phyloP scores from a whole-genome alignment of 2,797 vertebrate species.

The Myripristis murdjan region DNA sequence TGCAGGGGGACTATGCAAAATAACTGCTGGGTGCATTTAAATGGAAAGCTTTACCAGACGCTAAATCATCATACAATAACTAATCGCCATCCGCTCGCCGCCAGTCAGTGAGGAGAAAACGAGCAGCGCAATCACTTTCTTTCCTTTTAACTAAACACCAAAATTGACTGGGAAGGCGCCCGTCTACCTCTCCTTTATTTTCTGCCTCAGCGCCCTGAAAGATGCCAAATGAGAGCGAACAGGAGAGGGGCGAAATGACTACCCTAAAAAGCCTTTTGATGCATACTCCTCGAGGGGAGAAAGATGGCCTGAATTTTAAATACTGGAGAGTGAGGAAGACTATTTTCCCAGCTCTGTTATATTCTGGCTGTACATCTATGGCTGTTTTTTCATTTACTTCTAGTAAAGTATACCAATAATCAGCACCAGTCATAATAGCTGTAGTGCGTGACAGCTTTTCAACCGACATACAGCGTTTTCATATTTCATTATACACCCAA shows the following conservation, averaged over 20 bases:
- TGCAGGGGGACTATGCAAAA: conserved; percentile 89
- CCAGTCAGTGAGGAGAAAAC: conserved; percentile 75
- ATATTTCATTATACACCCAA: too few species aligned
- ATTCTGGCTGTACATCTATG: conserved; percentile 2
- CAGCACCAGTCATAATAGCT: conserved; percentile 3
- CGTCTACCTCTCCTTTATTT: conserved; percentile 79
- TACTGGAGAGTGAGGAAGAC: conserved; percentile 26
- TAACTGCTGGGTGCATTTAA: conserved; percentile 90
- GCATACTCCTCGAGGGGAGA: conserved; percentile 51
- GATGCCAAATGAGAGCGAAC: conserved; percentile 79
- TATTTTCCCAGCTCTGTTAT: conserved; percentile 4
- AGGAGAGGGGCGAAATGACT: conserved; percentile 70
- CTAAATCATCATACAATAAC: conserved; percentile 88
- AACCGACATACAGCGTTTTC: too few species aligned
- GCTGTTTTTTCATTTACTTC: conserved; percentile 21
- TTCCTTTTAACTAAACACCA: conserved; percentile 90
- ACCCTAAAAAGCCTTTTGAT: conserved; percentile 74
- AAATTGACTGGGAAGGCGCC: conserved; percentile 79
- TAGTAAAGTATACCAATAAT: conserved; percentile 17
- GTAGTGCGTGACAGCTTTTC: background rate
- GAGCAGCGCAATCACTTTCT: conserved; percentile 80
- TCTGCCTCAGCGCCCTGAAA: conserved; percentile 83
- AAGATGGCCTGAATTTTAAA: conserved; percentile 63
- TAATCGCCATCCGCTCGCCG: conserved; percentile 81
- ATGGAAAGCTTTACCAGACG: conserved; percentile 92